Base-by-base conservation (phyloP, 2,797 vertebrate genomes). In the Antrozous pallidus region DNA sequence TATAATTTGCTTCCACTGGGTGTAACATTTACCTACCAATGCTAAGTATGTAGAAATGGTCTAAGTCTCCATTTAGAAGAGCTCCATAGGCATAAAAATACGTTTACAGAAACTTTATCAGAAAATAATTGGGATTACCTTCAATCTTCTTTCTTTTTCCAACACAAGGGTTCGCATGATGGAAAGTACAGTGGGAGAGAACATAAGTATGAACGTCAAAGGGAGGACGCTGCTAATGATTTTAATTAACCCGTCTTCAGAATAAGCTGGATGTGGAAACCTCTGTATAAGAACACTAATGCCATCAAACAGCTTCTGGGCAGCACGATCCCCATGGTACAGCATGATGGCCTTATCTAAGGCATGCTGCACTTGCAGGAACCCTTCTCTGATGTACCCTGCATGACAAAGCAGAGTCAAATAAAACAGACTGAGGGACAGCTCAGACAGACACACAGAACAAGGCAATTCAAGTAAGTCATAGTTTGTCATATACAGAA, bases 131-230 rank as follows among this genome's bases (percentile, higher is more conserved):
- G 6, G 33, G 33, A 0, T 75, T 95, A 99, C 99, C 99, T 99
- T 99, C 91, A 99, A 98, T 97, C 99, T 99, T 94, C 98, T 98
- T 95, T 99, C 99, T 94, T 99, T 99, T 98, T 99, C 99, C 13
- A 99, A 98, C 56, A 99, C 99, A 13, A 99, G 98, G 0, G 98
- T 98, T 0, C 99, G 98, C 47, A 99, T 98, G 0, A 99, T 99
- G 98, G 99, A 99, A 93, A 99, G 98, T 0, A 99, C 99, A 2
- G 98, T 99, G 97, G 99, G 99, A 73, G 99, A 99, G 97, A 99
- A 99, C 98, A 99, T 99, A 96, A 99, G 98, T 98, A 99, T 99
- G 95, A 99, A 98, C 13, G 99, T 96, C 78, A 99, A 96, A 0
- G 99, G 99, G 38, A 99, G 98, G 96, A 99, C 99, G 98, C 98